A percentile compares a stretch with the other conserved stretches of the same genome.
Conservation (phyloP, 2,888 invertebrate genomes). For the Tryphoninae sp. region DNA sequence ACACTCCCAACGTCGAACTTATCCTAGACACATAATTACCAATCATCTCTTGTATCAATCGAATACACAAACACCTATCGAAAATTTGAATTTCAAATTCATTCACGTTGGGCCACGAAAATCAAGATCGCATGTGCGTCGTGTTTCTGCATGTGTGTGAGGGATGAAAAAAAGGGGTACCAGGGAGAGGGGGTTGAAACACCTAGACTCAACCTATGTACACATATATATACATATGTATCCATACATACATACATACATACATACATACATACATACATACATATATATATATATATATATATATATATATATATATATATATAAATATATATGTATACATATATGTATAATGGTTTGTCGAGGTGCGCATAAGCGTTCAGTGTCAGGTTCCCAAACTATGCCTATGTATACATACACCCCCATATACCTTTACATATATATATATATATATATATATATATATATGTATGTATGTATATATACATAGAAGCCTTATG, state of each 20-base stretch:
- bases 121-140: neutral
- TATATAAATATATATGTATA: too few relatives aligned
- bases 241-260: too few relatives aligned
- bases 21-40: too few relatives aligned
- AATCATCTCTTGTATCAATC: too few relatives aligned
- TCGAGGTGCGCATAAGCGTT: conserved; percentile 55
- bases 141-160: conserved; percentile 16
- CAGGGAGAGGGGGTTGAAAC: conserved; percentile 7
- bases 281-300: too few relatives aligned
- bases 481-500: conserved; percentile 27
- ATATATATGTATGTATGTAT: conserved; percentile 28
- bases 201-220: neutral
- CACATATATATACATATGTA: too few relatives aligned
- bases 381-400: conserved; percentile 31
- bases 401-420: conserved; percentile 38
- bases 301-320: too few relatives aligned
- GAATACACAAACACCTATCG: too few relatives aligned
- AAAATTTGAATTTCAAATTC: too few relatives aligned
- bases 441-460: conserved; percentile 14
- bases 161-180: conserved; percentile 5
- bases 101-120: too few relatives aligned
- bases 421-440: conserved; percentile 19
- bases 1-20: too few relatives aligned
- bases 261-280: too few relatives aligned
- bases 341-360: neutral